Percentiles rank a stretch among this genome's conserved stretches.
These are phyloP conservation scores for Phengaris arion DNA, from an alignment of 2,888 invertebrate genomes.

Conservation along the genomic window DNA sequence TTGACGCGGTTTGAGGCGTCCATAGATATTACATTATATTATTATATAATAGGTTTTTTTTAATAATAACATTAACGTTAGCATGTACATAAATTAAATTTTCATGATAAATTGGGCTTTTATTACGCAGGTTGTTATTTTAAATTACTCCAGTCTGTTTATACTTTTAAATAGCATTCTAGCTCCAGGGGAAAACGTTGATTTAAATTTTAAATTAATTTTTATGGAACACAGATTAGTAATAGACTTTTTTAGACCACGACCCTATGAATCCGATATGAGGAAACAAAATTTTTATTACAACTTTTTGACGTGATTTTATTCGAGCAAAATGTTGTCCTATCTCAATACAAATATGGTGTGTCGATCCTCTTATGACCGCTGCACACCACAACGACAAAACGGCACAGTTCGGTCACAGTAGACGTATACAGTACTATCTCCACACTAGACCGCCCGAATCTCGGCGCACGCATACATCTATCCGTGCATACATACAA, in stretches of 20 bases:
- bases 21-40: too few relatives aligned
- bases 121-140: not conserved
- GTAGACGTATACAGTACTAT: too few relatives aligned
- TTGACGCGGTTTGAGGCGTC: too few relatives aligned
- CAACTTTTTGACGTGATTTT: not conserved
- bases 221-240: slow-evolving; percentile 2
- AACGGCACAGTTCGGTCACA: too few relatives aligned
- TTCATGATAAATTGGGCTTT: not conserved
- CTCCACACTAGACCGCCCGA: too few relatives aligned
- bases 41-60: too few relatives aligned
- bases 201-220: slow-evolving; percentile 10
- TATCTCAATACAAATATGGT: not conserved
- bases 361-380: too few relatives aligned
- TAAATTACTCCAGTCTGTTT: slow-evolving; percentile 12
- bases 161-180: not conserved
- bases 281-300: not conserved
- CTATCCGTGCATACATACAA: too few relatives aligned
- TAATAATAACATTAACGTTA: not conserved
- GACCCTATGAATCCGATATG: not conserved
- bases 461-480: too few relatives aligned
- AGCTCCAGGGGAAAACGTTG: slow-evolving; percentile 8
- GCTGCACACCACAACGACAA: too few relatives aligned
- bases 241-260: slow-evolving; percentile 7
- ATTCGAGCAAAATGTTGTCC: not conserved
- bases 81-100: not conserved